Evolutionary conservation across 2,888 invertebrate species (phyloP).

Genomic region (Abrostola triplasia): DNA sequence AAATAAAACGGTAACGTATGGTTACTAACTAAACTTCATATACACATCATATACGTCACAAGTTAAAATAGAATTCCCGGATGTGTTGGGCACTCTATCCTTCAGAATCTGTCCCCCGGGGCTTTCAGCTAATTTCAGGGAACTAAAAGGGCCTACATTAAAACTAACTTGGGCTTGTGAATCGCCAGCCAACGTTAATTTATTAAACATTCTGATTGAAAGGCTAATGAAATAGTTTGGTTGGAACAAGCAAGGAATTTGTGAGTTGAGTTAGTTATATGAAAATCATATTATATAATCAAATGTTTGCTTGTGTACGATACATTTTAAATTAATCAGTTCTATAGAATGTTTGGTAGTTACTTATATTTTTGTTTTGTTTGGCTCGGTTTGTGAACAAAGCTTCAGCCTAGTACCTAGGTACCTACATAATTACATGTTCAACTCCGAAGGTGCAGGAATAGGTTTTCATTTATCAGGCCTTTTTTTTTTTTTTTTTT

Average conservation of each 20-base stretch:
- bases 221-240: slow-evolving; percentile 48
- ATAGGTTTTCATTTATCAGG: too few relatives aligned
- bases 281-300: not conserved
- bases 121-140: slow-evolving; percentile 33
- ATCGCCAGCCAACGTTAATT: slow-evolving; percentile 30
- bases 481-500: too few relatives aligned
- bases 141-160: slow-evolving; percentile 44
- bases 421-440: too few relatives aligned
- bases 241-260: slow-evolving; percentile 2
- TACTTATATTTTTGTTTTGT: too few relatives aligned
- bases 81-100: slow-evolving; percentile 41
- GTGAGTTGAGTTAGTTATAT: slow-evolving; percentile 9
- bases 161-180: slow-evolving; percentile 38
- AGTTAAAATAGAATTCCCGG: slow-evolving; percentile 42
- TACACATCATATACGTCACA: slow-evolving; percentile 1
- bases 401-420: too few relatives aligned
- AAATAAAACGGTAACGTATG: too few relatives aligned
- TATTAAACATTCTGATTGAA: slow-evolving; percentile 52
- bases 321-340: not conserved
- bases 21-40: not conserved
- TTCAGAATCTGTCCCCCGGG: slow-evolving; percentile 33
- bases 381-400: too few relatives aligned
- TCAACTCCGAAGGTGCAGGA: too few relatives aligned
- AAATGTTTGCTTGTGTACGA: not conserved
- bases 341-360: not conserved